Percentiles rank a stretch among this genome's conserved stretches.
Evolutionary conservation across 2,797 vertebrate genomes (phyloP).

Genomic region (Cynopterus sphinx): DNA sequence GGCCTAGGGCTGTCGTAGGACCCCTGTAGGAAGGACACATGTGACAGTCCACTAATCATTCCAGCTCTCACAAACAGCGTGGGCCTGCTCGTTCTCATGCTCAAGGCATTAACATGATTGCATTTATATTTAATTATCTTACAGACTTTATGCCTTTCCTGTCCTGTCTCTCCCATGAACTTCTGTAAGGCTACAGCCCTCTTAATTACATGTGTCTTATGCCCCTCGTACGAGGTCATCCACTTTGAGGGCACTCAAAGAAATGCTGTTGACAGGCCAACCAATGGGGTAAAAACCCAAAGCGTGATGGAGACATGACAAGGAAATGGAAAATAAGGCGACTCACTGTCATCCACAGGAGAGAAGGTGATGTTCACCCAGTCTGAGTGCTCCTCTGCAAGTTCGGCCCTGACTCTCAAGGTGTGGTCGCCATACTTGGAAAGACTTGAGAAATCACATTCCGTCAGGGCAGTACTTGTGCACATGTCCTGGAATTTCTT

Average conservation of each 20-base stretch:
- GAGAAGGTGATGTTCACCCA: slow-evolving; percentile 81
- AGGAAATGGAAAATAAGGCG: not conserved
- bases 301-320: fast-evolving
- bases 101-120: not conserved
- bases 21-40: fast-evolving
- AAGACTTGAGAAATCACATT: slow-evolving; percentile 81
- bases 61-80: not conserved
- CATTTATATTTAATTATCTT: not conserved
- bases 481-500: not conserved
- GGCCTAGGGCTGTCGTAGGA: not conserved
- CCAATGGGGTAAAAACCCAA: not conserved
- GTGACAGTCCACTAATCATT: not conserved
- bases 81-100: not conserved
- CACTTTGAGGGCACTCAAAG: not conserved
- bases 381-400: slow-evolving; percentile 45
- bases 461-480: not conserved
- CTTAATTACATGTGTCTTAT: not conserved
- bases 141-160: not conserved
- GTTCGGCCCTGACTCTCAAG: slow-evolving; percentile 79
- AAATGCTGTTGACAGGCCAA: not conserved
- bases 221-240: not conserved
- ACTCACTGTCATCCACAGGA: slow-evolving; percentile 85
- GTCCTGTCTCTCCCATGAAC: not conserved
- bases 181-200: not conserved
- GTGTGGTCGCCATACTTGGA: slow-evolving; percentile 70